phyloP scores from a whole-genome alignment of 2,797 vertebrate genomes.

The Notolepis coatsorum region DNA sequence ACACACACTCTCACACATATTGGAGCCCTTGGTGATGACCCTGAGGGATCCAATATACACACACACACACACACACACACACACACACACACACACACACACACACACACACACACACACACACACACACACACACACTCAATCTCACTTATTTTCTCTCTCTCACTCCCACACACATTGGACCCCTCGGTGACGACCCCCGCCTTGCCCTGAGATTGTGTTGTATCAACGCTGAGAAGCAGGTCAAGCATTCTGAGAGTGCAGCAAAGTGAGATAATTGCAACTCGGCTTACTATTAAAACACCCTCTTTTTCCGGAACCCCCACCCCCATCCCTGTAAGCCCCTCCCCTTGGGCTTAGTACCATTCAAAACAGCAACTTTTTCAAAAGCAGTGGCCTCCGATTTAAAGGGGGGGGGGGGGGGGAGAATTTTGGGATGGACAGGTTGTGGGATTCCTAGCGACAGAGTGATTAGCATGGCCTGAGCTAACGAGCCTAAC shows the following conservation, averaged over 20 bases:
- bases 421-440: slow-evolving; percentile 27
- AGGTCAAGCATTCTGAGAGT: slow-evolving; percentile 70
- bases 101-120: slow-evolving; percentile 1
- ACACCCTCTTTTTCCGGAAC: background rate
- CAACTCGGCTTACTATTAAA: slow-evolving; percentile 54
- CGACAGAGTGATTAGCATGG: slow-evolving; percentile 44
- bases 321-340: slow-evolving; percentile 7
- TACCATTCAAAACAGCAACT: slow-evolving; percentile 34
- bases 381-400: slow-evolving; percentile 15
- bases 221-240: slow-evolving; percentile 68
- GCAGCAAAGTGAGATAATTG: slow-evolving; percentile 72
- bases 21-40: too few species aligned
- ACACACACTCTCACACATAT: too few species aligned
- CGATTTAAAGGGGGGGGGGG: background rate
- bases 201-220: slow-evolving; percentile 54
- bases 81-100: slow-evolving; percentile 17
- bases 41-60: too few species aligned
- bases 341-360: background rate
- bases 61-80: slow-evolving; percentile 1
- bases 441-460: slow-evolving; percentile 40
- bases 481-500: slow-evolving; percentile 43
- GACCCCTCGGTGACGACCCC: slow-evolving; percentile 27
- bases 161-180: slow-evolving; percentile 29
- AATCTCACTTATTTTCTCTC: too few species aligned
- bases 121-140: slow-evolving; percentile 10